A percentile compares a stretch with the other conserved stretches of the same genome.
These are phyloP conservation scores for Diabrotica virgifera DNA, from an alignment of 1,140 invertebrate genomes.

Conservation along the genomic window DNA sequence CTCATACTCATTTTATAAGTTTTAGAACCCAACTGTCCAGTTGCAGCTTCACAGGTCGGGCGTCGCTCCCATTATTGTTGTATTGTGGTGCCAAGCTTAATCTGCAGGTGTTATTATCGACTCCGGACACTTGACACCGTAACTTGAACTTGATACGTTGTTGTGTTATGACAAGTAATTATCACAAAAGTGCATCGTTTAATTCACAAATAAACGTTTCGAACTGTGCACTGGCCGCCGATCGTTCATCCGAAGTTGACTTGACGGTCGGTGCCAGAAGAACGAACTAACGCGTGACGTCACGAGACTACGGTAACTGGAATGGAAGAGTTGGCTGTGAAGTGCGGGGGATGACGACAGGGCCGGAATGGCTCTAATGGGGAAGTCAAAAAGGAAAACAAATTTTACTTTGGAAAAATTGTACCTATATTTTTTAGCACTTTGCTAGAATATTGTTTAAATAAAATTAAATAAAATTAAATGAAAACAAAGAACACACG, in stretches of 20 bases:
- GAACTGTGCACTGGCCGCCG: neutral
- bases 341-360: neutral
- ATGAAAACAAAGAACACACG: too few species aligned
- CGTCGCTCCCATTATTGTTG: too few species aligned
- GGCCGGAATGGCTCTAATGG: neutral
- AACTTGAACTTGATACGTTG: too few species aligned
- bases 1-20: too few species aligned
- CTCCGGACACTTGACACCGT: neutral
- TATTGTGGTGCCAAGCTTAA: too few species aligned
- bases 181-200: neutral
- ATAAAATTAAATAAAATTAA: too few species aligned
- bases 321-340: conserved; percentile 7
- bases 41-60: too few species aligned
- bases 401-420: too few species aligned
- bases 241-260: neutral
- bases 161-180: neutral
- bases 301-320: neutral
- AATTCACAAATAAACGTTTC: neutral
- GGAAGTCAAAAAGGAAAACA: too few species aligned
- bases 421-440: too few species aligned
- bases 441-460: too few species aligned
- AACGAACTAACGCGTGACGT: conserved; percentile 1
- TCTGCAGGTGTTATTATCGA: neutral
- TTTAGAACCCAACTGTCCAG: too few species aligned
- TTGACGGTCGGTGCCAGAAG: neutral